These are phyloP conservation scores for Sinodicranocentrus sp. DNA, from an alignment of 2,888 invertebrate species.

Conservation along the genomic window DNA sequence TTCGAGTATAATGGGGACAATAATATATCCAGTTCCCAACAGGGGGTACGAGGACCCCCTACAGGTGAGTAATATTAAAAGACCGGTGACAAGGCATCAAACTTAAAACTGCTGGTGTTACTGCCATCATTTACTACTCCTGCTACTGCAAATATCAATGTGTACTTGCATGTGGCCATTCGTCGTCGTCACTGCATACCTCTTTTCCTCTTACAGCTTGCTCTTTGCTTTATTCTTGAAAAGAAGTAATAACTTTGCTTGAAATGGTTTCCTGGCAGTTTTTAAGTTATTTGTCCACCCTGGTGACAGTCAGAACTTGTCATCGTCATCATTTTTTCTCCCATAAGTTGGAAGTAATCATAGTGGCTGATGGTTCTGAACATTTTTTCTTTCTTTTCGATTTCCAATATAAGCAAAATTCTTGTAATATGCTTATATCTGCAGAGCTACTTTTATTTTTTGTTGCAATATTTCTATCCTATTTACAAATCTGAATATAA, in stretches of 20 bases:
- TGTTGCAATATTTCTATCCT: no score
- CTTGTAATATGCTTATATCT: no score
- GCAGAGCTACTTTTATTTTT: no score
- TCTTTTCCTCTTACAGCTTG: background rate
- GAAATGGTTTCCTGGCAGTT: conserved; percentile 6
- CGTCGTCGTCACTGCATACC: conserved; percentile 8
- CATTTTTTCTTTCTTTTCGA: no score
- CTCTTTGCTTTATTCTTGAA: conserved; percentile 11
- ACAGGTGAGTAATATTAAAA: conserved; percentile 76
- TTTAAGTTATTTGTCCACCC: conserved; percentile 21
- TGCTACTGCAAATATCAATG: conserved; percentile 26
- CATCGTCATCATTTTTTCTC: background rate
- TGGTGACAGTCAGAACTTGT: conserved; percentile 17
- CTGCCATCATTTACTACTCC: conserved; percentile 18
- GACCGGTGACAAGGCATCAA: conserved; percentile 72
- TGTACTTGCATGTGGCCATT: conserved; percentile 10
- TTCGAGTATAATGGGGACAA: conserved; percentile 40
- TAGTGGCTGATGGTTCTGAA: no score
- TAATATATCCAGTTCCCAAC: conserved; percentile 68
- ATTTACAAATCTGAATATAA: no score
- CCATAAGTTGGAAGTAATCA: background rate
- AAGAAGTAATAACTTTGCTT: conserved; percentile 13
- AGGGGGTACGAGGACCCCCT: conserved; percentile 75
- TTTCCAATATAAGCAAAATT: no score
- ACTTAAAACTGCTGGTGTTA: conserved; percentile 43